Base-by-base conservation (phyloP, 2,113 vertebrate species). In the Phylloscopus trochilus region DNA sequence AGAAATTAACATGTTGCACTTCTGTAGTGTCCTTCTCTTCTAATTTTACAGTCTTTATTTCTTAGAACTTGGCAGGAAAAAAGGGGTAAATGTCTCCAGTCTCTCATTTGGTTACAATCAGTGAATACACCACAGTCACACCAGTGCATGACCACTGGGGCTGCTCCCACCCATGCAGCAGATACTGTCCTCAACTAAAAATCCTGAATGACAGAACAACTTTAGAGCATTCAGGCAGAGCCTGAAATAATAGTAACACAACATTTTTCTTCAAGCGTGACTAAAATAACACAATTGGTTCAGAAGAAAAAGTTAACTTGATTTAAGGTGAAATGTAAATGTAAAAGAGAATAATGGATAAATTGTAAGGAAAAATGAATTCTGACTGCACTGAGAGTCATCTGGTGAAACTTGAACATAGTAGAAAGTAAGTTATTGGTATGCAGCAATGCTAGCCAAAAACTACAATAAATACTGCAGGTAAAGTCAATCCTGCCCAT, bases 81-180 rank as follows among this genome's bases (percentile, higher is more conserved):
- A 63, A 37, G 7, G 4, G 6, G 11, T 15, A 28, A 56, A 53
- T 3, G 3, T 52, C 89, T 63, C 56, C 56, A 69, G 4, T 31
- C 22, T 62, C 52, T 55, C 16, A 21, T 43, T 58, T 39, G 52
- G 52, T 63, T 79, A 31, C n/a, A 39, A 20, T 17, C 47, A 26
- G 24, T 7, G 10, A 13, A 53, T 47, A 35, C 39, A 3, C 21
- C 11, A 7, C 28, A 44, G 19, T 13, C 33, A 28, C 1, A 33
- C 10, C 2, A 2, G 31, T 58, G 28, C 1, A 2, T 7, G 27
- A 47, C 21, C 0, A 0, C 23, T 51, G 26, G 11, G 24, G 4
- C 47, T 66, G 55, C 31, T 66, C 31, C 68, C 28, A 58, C 23
- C 33, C 46, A 39, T 37, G 27, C 37, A 62, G n/a, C 3, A 53